These are phyloP conservation scores for Sisor rabdophorus DNA, from an alignment of 2,113 vertebrate genomes.

Conservation along the genomic window DNA sequence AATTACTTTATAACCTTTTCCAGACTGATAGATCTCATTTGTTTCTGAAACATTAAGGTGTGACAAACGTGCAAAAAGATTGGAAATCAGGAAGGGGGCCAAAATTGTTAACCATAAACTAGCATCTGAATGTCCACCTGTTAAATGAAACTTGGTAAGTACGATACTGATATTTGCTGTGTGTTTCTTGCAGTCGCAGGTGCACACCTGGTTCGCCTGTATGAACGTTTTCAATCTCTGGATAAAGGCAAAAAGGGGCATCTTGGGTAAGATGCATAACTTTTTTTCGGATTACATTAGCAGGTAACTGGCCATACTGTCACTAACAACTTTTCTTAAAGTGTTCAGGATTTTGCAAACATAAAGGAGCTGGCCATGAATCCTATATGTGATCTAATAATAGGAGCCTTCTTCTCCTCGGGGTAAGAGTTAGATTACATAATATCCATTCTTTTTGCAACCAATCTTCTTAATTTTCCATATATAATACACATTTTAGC, in stretches of 20 bases:
- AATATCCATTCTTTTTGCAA: neutral
- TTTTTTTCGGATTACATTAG: neutral
- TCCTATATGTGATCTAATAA: conserved; percentile 74
- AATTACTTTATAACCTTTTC: too few relatives aligned
- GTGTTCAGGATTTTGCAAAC: conserved; percentile 66
- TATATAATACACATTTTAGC: neutral
- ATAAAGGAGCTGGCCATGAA: conserved; percentile 69
- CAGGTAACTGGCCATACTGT: neutral
- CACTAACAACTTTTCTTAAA: conserved; percentile 37
- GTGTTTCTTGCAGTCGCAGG: conserved; percentile 59
- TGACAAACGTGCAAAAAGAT: too few relatives aligned
- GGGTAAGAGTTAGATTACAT: conserved; percentile 55
- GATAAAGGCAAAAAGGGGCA: conserved; percentile 68
- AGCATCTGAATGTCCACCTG: neutral
- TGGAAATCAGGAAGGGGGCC: too few relatives aligned
- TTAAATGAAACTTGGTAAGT: neutral
- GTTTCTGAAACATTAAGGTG: too few relatives aligned
- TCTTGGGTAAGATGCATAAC: conserved; percentile 63
- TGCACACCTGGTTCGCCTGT: conserved; percentile 67
- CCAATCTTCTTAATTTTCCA: neutral
- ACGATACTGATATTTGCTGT: neutral
- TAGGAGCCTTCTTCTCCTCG: conserved; percentile 71
- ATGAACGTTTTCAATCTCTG: conserved; percentile 69
- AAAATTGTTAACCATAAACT: neutral
- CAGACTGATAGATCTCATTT: too few relatives aligned